Conservation (phyloP, 2,797 vertebrate genomes). For the Paedocypris micromegethes region DNA sequence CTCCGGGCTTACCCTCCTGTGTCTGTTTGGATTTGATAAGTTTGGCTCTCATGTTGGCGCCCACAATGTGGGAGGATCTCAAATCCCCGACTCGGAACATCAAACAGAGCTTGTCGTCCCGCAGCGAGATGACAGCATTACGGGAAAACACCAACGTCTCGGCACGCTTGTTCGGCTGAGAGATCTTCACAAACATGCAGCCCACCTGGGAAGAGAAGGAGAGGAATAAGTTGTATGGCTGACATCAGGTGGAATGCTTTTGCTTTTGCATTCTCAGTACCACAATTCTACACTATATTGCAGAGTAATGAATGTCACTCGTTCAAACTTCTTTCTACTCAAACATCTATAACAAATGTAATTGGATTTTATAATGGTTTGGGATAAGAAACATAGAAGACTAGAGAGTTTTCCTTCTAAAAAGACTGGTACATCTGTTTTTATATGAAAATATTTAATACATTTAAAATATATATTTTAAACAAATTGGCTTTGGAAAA, state of each 20-base stretch:
- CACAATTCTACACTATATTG: too few species aligned
- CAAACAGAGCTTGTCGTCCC: conserved; percentile 89
- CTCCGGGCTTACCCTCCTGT: conserved; percentile 75
- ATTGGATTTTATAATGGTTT: too few species aligned
- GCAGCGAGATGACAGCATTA: conserved; percentile 86
- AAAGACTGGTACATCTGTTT: too few species aligned
- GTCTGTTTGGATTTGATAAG: conserved; percentile 98
- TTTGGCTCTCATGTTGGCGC: conserved; percentile 95
- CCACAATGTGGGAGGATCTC: conserved; percentile 93
- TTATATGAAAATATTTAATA: too few species aligned
- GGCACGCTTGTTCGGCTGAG: conserved; percentile 93
- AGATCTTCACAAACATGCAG: conserved; percentile 99
- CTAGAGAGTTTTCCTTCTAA: too few species aligned
- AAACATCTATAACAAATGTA: too few species aligned
- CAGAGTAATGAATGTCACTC: too few species aligned
- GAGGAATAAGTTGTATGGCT: background rate
- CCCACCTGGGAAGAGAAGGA: conserved; percentile 69
- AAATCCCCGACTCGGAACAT: conserved; percentile 97
- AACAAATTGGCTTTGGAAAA: too few species aligned
- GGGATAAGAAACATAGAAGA: too few species aligned
- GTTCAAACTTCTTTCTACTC: too few species aligned
- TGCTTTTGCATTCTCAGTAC: too few species aligned
- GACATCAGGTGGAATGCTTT: background rate
- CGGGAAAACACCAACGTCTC: conserved; percentile 95
- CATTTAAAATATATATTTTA: too few species aligned